phyloP scores from a whole-genome alignment of 2,888 invertebrate species.

The Cephus sareptanus region DNA sequence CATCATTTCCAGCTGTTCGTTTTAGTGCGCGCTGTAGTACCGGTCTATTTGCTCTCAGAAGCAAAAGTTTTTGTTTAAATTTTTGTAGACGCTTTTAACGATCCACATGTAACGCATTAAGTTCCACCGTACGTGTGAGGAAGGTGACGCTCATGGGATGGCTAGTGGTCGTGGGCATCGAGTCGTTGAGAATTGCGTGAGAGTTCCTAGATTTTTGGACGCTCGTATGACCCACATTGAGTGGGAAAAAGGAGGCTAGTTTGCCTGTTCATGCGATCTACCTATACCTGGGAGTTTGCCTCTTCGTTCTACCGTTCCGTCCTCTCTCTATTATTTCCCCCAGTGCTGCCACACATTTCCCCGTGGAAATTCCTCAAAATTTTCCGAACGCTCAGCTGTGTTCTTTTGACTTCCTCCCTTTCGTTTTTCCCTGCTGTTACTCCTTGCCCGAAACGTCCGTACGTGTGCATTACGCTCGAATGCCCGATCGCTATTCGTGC shows the following conservation, averaged over 20 bases:
- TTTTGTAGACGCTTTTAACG: no score
- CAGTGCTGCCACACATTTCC: no score
- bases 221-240: no score
- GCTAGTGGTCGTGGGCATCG: no score
- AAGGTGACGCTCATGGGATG: no score
- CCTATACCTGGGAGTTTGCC: not conserved
- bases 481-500: not conserved
- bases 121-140: no score
- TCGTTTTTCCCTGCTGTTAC: not conserved
- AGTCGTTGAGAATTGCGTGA: no score
- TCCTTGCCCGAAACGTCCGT: not conserved
- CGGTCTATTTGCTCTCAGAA: no score
- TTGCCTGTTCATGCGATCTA: not conserved
- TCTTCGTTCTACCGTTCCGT: not conserved
- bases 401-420: not conserved
- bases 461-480: not conserved
- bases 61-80: no score
- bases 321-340: no score
- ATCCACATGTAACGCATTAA: no score
- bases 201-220: no score
- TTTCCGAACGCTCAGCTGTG: not conserved
- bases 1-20: slow-evolving; percentile 50
- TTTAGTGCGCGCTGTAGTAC: slow-evolving; percentile 24
- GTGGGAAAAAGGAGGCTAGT: not conserved
- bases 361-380: not conserved